phyloP scores from a whole-genome alignment of 2,113 vertebrate species.

The Tenebrosternarchus preto region DNA sequence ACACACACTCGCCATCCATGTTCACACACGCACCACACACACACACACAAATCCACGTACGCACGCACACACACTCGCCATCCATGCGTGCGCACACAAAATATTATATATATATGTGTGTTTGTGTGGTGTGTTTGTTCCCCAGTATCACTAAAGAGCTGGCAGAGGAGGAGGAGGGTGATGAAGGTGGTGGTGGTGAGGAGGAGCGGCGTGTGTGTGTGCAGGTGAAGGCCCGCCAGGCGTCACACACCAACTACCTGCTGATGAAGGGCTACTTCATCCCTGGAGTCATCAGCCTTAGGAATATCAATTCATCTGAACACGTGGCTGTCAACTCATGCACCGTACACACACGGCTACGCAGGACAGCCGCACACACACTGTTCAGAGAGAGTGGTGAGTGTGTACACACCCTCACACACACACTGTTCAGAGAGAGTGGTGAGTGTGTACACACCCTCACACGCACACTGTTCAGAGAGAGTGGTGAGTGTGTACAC shows the following conservation, averaged over 20 bases:
- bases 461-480: constrained; percentile 61
- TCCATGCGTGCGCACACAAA: too few species aligned
- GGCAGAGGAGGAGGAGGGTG: constrained; percentile 83
- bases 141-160: constrained; percentile 81
- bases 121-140: constrained; percentile 27
- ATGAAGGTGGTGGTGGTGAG: constrained; percentile 82
- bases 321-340: constrained; percentile 93
- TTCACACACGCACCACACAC: too few species aligned
- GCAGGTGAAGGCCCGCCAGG: constrained; percentile 85
- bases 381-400: constrained; percentile 74
- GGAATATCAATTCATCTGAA: constrained; percentile 87
- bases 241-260: constrained; percentile 95
- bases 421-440: constrained; percentile 63
- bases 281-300: constrained; percentile 83
- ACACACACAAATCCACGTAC: background rate
- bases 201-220: constrained; percentile 75
- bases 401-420: constrained; percentile 34
- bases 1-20: background rate
- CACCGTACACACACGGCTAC: constrained; percentile 80
- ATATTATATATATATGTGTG: background rate
- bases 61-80: background rate
- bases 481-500: constrained; percentile 68
- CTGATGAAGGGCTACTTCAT: constrained; percentile 88
- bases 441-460: constrained; percentile 67
- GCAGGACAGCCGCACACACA: constrained; percentile 66